Base-by-base conservation (phyloP, 2,888 invertebrate genomes). In the Bibio marci region DNA sequence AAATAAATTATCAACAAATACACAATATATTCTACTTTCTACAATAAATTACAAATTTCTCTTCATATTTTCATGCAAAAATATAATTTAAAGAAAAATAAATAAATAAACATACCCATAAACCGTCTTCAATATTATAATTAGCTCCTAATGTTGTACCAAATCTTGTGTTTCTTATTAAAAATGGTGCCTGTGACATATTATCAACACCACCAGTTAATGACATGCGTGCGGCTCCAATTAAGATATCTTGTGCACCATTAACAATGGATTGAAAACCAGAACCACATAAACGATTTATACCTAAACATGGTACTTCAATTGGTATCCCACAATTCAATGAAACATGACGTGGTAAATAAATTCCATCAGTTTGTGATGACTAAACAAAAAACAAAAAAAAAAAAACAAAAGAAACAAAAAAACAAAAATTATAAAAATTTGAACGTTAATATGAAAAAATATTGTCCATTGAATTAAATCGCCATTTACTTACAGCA, bases 221-320 rank as follows among this genome's bases (percentile, higher is more conserved):
- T 2, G 85, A 82, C 41, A 97, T 74, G 50, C 82, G 75, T 3
- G 90, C 79, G 44, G 80, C 80, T 25, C 91, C 91, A 10, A 79
- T 65, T 38, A 77, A 50, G 47, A 97, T 94, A 55, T 92, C 94
- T 81, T 92, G 92, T 28, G 83, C 81, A 39, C 81, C 86, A 65
- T 78, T 90, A 14, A 94, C 75, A 44, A 98, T 68, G 0, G 97
- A 75, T 58, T 98, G 97, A 63, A 98, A 98, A 2, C 97, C 97
- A 25, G 94, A 94, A 13, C 97, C 98, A 60, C 98, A 98, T 14
- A 98, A 69, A 45, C 97, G 69, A 66, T 97, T 98, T 35, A 98
- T 73, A 37, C 80, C 79, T 2, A 90, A 65, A 1, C 87, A 91
- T 2, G 94, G 92, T 43, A 66, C 76, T 33, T 86, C 80, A 46